phyloP scores from a whole-genome alignment of 2,113 vertebrate genomes.

The Aythya baeri region DNA sequence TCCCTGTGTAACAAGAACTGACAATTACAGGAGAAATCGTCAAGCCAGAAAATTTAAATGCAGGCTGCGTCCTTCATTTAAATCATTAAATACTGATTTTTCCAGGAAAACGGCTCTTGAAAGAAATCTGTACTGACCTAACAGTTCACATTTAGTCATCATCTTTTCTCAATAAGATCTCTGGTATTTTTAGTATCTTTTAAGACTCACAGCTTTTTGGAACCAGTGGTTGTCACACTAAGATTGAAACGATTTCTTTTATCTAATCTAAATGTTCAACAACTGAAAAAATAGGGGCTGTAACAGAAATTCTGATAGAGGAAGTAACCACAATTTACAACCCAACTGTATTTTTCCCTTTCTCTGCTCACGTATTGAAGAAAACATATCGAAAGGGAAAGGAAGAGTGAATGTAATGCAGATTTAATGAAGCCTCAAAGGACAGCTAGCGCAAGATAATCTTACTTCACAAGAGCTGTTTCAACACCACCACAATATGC shows the following conservation, averaged over 20 bases:
- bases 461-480: background rate
- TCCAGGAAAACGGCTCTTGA: background rate
- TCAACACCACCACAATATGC: background rate
- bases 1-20: background rate
- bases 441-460: background rate
- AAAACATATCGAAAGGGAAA: conserved; percentile 5
- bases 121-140: background rate
- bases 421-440: background rate
- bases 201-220: background rate
- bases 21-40: background rate
- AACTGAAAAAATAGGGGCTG: conserved; percentile 23
- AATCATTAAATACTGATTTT: background rate
- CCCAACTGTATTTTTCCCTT: conserved; percentile 35
- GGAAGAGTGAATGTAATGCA: background rate
- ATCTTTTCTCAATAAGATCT: background rate
- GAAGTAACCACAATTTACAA: conserved; percentile 66
- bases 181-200: background rate
- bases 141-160: background rate
- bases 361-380: background rate
- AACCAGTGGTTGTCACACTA: background rate
- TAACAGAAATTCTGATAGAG: conserved; percentile 41
- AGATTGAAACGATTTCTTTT: conserved; percentile 11
- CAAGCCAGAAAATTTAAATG: background rate
- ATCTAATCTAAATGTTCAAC: conserved; percentile 14
- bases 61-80: background rate